Conservation (phyloP, 2,888 invertebrate species). For the Meloe dianella region DNA sequence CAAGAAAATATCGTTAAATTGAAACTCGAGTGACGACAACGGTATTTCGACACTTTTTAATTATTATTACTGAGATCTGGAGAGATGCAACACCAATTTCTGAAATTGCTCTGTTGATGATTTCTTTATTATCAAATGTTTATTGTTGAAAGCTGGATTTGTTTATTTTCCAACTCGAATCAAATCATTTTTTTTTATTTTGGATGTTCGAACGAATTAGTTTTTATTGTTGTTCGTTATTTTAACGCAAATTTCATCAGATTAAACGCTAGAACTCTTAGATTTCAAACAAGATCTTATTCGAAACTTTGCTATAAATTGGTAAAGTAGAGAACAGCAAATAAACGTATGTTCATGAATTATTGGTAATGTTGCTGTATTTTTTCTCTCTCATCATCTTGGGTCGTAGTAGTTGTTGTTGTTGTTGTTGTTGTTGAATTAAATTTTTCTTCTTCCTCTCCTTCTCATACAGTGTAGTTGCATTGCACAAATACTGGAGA, state of each 20-base stretch:
- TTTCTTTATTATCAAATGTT: not conserved
- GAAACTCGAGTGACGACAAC: constrained; percentile 20
- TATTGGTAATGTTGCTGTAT: not conserved
- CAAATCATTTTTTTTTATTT: too few relatives aligned
- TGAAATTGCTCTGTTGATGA: not conserved
- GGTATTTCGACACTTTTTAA: not conserved
- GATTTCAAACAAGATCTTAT: not conserved
- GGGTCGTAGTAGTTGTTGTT: not conserved
- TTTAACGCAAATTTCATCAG: not conserved
- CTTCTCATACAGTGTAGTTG: constrained; percentile 21
- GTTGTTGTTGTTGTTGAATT: not conserved
- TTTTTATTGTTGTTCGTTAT: not conserved
- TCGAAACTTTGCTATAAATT: not conserved
- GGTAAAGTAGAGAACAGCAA: not conserved
- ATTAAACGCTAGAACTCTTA: not conserved
- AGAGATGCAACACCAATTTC: not conserved
- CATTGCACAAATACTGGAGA: constrained; percentile 38
- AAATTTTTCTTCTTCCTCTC: not conserved
- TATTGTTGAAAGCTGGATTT: not conserved
- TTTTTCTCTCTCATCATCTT: not conserved
- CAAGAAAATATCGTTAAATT: not conserved
- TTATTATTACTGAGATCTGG: not conserved
- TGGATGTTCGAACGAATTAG: not conserved
- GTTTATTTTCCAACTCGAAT: not conserved
- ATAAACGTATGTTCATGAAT: not conserved